Evolutionary conservation across 35 echinoderm and acorn worm genomes (phyloP), one percentile per base, ranked within the genome.

Genomic region (Holothuria glaberrima): DNA sequence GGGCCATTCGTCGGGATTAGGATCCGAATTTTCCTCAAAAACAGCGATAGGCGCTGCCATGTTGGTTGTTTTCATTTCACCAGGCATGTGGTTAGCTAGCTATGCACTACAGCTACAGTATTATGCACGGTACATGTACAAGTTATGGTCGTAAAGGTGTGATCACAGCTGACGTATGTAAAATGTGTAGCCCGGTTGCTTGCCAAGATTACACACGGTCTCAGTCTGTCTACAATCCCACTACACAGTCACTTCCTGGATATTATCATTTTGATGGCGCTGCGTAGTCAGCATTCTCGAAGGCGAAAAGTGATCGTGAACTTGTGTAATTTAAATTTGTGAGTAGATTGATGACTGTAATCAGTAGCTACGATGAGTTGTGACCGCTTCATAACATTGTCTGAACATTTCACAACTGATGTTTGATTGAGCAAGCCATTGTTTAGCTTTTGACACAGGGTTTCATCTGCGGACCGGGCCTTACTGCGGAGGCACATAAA

Each of bases 21-120:
- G 92, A 59, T 99, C 97, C 63, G 88, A 89, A 87, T 92, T 90
- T 75, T 95, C 97, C 44, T 94, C 97, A 71, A 97, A 97, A 83
- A 97, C 89, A 83, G 95, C 95, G 45, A 97, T 88, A 64, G 95
- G 95, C 85, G 95, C 95, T 90, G 95, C 95, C 95, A 97, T 97
- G 80, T 89, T 97, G 74, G 22, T 90, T 48, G 46, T 56, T 58
- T 82, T 82, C 79, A 82, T 82, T 82, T 36, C 79, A 56, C 46
- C 79, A 82, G 79, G 79, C 79, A 82, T 82, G 79, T 58, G 22
- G 57, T 33, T 56, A 60, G 13, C 26, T 56, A 60, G 13, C 26
- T 82, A 60, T 58, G 48, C 9, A 21, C 9, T n/a, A 50, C 50
- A 41, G 7, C 36, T 4, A 41, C 7, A 41, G n/a, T 41, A 2